A percentile compares a stretch with the other conserved stretches of the same genome.
Evolutionary conservation across 92 coral and sea anemone species (phyloP).

Genomic region (Porites rus): DNA sequence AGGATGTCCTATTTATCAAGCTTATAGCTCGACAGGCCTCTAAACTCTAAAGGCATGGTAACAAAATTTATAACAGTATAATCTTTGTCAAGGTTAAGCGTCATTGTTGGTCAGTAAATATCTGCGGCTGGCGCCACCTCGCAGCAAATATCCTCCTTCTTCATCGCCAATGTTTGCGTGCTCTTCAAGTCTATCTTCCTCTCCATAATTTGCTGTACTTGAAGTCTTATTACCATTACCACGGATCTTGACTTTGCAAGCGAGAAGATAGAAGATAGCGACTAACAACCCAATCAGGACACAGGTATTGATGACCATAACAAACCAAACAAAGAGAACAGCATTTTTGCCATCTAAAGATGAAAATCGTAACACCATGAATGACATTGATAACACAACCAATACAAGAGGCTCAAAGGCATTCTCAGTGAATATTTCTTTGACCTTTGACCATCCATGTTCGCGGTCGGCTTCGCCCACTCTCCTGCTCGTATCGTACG

Average conservation of each 20-base stretch:
- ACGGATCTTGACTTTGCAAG: not conserved
- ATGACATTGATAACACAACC: conserved; percentile 65
- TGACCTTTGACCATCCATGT: too few relatives aligned
- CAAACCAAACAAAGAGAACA: conserved; percentile 45
- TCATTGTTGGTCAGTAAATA: too few relatives aligned
- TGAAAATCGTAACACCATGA: conserved; percentile 62
- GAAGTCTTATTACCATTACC: not conserved
- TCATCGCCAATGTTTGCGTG: too few relatives aligned
- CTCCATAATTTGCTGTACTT: not conserved
- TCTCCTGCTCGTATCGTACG: conserved; percentile 5
- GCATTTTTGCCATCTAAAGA: conserved; percentile 33
- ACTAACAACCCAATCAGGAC: conserved; percentile 25
- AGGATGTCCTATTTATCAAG: too few relatives aligned
- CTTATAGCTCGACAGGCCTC: too few relatives aligned
- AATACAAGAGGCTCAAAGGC: conserved; percentile 49
- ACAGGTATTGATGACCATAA: conserved; percentile 42
- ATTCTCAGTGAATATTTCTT: conserved; percentile 49
- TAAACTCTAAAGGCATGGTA: too few relatives aligned
- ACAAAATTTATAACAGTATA: too few relatives aligned
- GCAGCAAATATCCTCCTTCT: too few relatives aligned
- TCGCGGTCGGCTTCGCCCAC: not conserved
- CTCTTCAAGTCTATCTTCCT: too few relatives aligned
- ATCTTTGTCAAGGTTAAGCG: too few relatives aligned
- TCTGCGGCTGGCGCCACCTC: too few relatives aligned
- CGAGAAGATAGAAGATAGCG: conserved; percentile 26